Conservation (phyloP, 2,113 vertebrate species). For the Semnopithecus entellus region DNA sequence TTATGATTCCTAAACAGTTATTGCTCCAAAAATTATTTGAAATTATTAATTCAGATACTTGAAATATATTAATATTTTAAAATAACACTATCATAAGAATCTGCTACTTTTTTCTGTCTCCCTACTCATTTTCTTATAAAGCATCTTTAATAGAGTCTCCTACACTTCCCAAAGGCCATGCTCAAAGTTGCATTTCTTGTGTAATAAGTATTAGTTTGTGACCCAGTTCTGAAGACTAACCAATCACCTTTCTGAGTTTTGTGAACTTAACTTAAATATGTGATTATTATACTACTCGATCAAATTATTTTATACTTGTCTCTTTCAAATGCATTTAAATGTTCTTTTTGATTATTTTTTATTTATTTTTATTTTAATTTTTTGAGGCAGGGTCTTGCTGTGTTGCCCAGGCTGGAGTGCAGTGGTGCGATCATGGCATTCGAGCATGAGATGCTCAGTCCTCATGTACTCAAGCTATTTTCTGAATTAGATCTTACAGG, state of each 20-base stretch:
- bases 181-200: not conserved
- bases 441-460: not conserved
- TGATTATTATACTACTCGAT: not conserved
- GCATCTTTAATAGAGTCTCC: not conserved
- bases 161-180: not conserved
- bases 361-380: not conserved
- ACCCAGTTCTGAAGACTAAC: not conserved
- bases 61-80: not conserved
- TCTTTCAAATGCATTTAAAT: not conserved
- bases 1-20: conserved; percentile 27
- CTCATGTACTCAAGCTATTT: not conserved
- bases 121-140: not conserved
- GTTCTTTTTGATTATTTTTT: not conserved
- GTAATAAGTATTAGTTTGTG: not conserved
- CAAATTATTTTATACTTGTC: not conserved
- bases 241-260: not conserved
- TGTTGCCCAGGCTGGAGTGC: too few species aligned
- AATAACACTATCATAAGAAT: not conserved
- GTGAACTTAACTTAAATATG: not conserved
- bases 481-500: not conserved
- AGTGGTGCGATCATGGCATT: not conserved
- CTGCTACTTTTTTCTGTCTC: not conserved
- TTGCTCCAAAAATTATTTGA: not conserved
- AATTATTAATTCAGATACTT: not conserved
- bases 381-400: too few species aligned